Base-by-base conservation (phyloP, 2,113 vertebrate genomes). In the Lasiurus cinereus region DNA sequence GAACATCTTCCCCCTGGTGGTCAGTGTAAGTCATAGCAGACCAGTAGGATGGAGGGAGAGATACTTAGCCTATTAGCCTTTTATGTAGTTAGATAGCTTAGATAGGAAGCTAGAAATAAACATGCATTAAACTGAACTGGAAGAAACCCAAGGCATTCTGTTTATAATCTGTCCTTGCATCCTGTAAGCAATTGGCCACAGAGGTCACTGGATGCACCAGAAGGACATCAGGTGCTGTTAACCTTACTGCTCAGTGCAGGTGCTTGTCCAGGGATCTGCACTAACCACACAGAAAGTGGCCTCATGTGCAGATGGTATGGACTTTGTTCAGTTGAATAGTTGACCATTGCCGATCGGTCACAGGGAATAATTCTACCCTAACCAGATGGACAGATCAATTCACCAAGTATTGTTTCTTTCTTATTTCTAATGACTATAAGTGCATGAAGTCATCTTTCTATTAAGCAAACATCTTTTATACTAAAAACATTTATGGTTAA, bases 361-460 rank as follows among this genome's bases (percentile, higher is more conserved):
- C 39, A 54, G 94, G 83, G 92, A 97, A 91, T 92, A 83, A 80
- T 72, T 59, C 33, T n/a, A 16, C 78, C 46, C 83, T 87, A n/a
- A 76, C 79, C 90, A 84, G 83, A 95, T 54, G 90, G 70, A 93
- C 10, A 29, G 29, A 67, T 90, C n/a, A 31, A 43, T 39, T 87
- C 90, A 80, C 59, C 66, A 66, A 66, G 50, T 27, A 77, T 31
- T 84, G 33, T 90, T 39, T 56, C 78, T 70, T 48, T 95, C 39
- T 46, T 8, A 31, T 89, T 77, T 77, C 80, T 80, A 94, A 39
- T 82, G 66, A 93, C 76, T 92, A 1, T 69, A 96, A 67, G 73
- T 94, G 78, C 39, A 59, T 39, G 62, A 91, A 86, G 54, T 67
- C 52, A 90, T 85, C 54, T 87, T 89, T 72, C 83, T 91, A 84